phyloP scores from a whole-genome alignment of 1,140 invertebrate species.

The Dreissena rostriformis region DNA sequence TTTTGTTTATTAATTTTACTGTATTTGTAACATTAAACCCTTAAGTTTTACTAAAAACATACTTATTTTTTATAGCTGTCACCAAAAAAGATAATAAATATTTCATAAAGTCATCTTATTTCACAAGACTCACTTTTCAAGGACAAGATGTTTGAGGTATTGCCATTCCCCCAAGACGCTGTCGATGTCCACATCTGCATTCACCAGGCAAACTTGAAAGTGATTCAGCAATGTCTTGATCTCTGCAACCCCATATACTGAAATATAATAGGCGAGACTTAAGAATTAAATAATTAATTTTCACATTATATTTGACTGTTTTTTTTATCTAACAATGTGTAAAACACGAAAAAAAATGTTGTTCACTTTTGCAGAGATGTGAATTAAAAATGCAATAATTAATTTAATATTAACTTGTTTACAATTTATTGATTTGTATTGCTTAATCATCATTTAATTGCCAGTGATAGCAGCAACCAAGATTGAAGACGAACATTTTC shows the following conservation, averaged over 20 bases:
- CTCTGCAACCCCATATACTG: slow-evolving; percentile 28
- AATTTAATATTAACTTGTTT: too few species aligned
- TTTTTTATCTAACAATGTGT: not conserved
- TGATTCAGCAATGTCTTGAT: slow-evolving; percentile 5
- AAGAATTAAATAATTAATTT: not conserved
- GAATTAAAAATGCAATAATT: too few species aligned
- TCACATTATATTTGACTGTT: not conserved
- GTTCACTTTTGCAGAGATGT: too few species aligned
- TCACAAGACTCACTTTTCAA: slow-evolving; percentile 31
- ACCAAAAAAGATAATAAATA: slow-evolving; percentile 15
- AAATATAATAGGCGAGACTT: slow-evolving; percentile 8
- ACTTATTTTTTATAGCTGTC: not conserved
- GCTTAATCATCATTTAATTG: not conserved
- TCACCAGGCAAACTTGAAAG: slow-evolving; percentile 22
- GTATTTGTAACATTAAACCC: not conserved
- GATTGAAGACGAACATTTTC: slow-evolving; percentile 10
- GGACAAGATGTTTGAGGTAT: slow-evolving; percentile 23
- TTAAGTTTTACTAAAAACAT: slow-evolving; percentile 7
- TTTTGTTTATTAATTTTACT: not conserved
- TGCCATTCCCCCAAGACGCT: slow-evolving; percentile 31
- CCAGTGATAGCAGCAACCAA: not conserved
- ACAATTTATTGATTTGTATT: too few species aligned
- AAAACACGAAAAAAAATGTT: too few species aligned
- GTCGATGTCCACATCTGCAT: slow-evolving; percentile 16
- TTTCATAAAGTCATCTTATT: not conserved